Conservation (phyloP, 2,797 vertebrate species). For the Buphagus erythrorhynchus region DNA sequence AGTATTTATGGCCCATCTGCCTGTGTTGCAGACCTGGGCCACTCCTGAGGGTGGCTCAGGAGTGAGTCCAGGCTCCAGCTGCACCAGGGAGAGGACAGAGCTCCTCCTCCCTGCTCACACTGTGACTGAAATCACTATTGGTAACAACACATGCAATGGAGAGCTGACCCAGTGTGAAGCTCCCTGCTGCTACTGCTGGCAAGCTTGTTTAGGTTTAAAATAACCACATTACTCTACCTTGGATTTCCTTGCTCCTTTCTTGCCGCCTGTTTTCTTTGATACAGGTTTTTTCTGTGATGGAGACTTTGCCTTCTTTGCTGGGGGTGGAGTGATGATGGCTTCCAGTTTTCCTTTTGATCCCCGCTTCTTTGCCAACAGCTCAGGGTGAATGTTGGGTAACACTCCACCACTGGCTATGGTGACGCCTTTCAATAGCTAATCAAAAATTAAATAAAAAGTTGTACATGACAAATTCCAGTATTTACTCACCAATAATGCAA, state of each 20-base stretch:
- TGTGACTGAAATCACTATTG: not conserved
- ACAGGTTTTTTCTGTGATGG: slow-evolving; percentile 85
- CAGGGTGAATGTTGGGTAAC: slow-evolving; percentile 96
- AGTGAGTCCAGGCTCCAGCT: not conserved
- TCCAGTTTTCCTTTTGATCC: slow-evolving; percentile 94
- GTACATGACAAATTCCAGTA: not conserved
- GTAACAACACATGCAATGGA: rapidly evolving
- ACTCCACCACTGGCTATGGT: slow-evolving; percentile 97
- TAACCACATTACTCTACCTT: slow-evolving; percentile 79
- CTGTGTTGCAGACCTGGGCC: not conserved
- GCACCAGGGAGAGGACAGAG: not conserved
- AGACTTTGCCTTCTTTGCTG: slow-evolving; percentile 91
- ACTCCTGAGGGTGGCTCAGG: not conserved
- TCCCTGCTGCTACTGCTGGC: not conserved
- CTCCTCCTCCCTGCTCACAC: not conserved
- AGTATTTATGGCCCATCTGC: not conserved
- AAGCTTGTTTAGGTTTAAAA: not conserved
- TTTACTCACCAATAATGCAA: not conserved
- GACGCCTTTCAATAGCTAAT: slow-evolving; percentile 93
- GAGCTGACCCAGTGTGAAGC: not conserved
- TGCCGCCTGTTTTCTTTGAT: slow-evolving; percentile 86
- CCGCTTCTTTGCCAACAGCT: slow-evolving; percentile 94
- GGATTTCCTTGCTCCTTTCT: slow-evolving; percentile 86
- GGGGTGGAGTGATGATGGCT: slow-evolving; percentile 89
- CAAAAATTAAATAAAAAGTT: not conserved